Evolutionary conservation across 2,888 invertebrate species (phyloP), one percentile per base, ranked within the genome.

Genomic region (Leucoma salicis): DNA sequence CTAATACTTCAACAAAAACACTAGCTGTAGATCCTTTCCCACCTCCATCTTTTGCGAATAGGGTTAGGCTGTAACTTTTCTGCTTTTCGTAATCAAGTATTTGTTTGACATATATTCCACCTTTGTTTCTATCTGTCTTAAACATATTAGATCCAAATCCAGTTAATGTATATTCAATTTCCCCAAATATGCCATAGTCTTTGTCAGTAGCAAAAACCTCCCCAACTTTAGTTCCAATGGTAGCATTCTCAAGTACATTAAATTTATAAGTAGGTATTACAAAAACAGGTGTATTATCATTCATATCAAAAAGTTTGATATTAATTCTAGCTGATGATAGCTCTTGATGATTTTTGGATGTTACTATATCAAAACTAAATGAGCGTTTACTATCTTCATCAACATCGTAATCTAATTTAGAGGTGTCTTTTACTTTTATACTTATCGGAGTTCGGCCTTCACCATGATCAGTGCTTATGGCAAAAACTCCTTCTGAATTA

Each of bases 101-200:
- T 49, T 91, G 91, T 0, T 90, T 90, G 0, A 96, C 92, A 45
- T 89, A 93, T 6, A 96, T 73, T 4, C 93, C 93, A 0, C 96
- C 96, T 7, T 86, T 91, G 28, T 75, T 82, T 1, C 89, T 82
- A 63, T 96, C 92, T 0, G 95, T 94, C 24, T 84, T 90, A 66
- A 96, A 96, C 63, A 93, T 92, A 53, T 95, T 94, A 0, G 95
- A 93, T 0, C 95, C 95, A 63, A 95, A 95, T 6, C 97, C 96
- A 42, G 94, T 92, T 0, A 97, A 71, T 0, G 91, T 89, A 68
- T 96, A 97, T 10, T 91, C 92, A 0, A 97, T 87, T 53, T 91
- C 90, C 1, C 95, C 95, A 71, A 92, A 95, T 4, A 90, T 84
- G 0, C 93, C 95, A 31, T 94, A 94, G 62, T 96, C 96, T 39